Percentiles rank a stretch among this genome's conserved stretches.
These are phyloP conservation scores for Melanostoma scalare DNA, from an alignment of 2,888 invertebrate genomes.

Conservation along the genomic window DNA sequence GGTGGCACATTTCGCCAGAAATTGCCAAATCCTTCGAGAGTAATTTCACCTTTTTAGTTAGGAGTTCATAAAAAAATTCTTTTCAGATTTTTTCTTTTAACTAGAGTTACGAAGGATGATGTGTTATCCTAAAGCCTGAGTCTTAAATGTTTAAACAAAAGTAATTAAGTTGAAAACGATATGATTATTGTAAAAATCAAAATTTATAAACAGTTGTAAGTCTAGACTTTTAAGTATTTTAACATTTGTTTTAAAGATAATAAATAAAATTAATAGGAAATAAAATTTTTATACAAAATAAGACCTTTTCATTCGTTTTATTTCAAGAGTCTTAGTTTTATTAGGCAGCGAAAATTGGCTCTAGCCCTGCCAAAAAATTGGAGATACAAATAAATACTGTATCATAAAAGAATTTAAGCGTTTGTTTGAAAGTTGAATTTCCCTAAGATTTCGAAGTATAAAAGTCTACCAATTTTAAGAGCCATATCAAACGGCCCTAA, in stretches of 20 bases:
- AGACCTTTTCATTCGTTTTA: neutral
- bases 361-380: too few species aligned
- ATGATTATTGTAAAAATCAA: conserved; percentile 43
- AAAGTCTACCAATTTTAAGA: too few species aligned
- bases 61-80: conserved; percentile 8
- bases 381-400: too few species aligned
- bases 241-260: conserved; percentile 36
- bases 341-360: too few species aligned
- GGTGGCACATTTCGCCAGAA: too few species aligned
- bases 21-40: too few species aligned
- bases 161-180: conserved; percentile 27
- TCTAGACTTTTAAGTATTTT: conserved; percentile 5
- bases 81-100: conserved; percentile 1
- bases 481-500: too few species aligned
- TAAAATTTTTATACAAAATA: conserved; percentile 68
- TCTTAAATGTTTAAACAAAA: conserved; percentile 37
- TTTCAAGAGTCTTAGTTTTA: too few species aligned
- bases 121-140: conserved; percentile 54
- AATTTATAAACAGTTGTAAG: conserved; percentile 50
- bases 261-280: conserved; percentile 65
- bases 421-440: too few species aligned
- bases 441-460: too few species aligned
- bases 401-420: too few species aligned
- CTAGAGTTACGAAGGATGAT: conserved; percentile 3
- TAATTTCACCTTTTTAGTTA: too few species aligned